Base-by-base conservation (phyloP, 2,113 vertebrate genomes). In the Anarhynchus alexandrinus region DNA sequence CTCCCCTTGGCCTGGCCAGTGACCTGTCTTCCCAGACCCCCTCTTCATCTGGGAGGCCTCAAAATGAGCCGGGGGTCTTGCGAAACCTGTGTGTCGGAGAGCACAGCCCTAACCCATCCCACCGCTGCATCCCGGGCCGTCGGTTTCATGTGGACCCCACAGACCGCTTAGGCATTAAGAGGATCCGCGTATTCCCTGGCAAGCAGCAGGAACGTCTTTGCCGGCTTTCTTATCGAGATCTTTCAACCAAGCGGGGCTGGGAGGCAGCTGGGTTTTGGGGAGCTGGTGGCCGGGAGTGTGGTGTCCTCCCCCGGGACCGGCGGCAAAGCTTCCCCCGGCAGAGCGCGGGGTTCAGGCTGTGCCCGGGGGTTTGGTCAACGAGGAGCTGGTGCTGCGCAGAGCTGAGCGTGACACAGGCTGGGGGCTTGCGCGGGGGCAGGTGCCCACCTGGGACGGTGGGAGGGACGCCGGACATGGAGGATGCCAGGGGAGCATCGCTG, bases 131-230 rank as follows among this genome's bases (percentile, higher is more conserved):
- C 45, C 38, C 26, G 3, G n/a, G n/a, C 1, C 4, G 29, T 3
- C 1, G 3, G 36, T 20, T 34, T 10, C 30, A 4, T 26, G 57
- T 3, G 6, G 12, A 7, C 18, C 62, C 49, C 25, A 5, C 34
- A 6, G 40, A 29, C 11, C 4, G 1, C 36, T 6, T 1, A 3
- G 34, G 12, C 6, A 1, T 10, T 5, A 8, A 6, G 12, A 5
- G 45, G 45, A 11, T 22, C 58, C 9, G 14, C 0, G 10, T 7
- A 1, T 36, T 23, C 57, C 54, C 51, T 4, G 14, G 32, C 17
- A 11, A 55, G 64, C 36, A 57, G 42, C 67, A 21, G 73, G 23
- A 26, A 26, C 7, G 18, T 18, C 70, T 45, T 16, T 22, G 10
- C 59, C 7, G 3, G 15, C 61, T 55, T 72, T 34, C 21, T 25